Base-by-base conservation (phyloP, 2,113 vertebrate genomes). In the Galeopterus variegatus region DNA sequence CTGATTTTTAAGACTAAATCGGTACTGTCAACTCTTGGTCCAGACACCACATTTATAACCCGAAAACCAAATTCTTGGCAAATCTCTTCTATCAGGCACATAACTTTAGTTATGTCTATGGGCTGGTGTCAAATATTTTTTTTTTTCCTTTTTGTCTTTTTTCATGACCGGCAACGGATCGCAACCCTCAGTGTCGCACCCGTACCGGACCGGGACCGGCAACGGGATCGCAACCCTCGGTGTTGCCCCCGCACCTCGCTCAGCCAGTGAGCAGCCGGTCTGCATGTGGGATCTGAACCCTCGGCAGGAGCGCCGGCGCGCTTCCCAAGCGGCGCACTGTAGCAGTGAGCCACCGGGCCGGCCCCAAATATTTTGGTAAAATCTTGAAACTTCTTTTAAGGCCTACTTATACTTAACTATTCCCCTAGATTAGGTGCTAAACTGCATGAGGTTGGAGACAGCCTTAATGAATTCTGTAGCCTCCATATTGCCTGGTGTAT, bases 291-390 rank as follows among this genome's bases (percentile, higher is more conserved):
- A n/a, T n/a, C n/a, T n/a, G n/a, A n/a, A n/a, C n/a, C n/a, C n/a
- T n/a, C n/a, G n/a, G n/a, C n/a, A n/a, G n/a, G n/a, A n/a, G n/a
- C n/a, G n/a, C n/a, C n/a, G n/a, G n/a, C n/a, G n/a, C n/a, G n/a
- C n/a, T n/a, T n/a, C n/a, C n/a, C n/a, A n/a, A n/a, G n/a, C n/a
- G n/a, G n/a, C n/a, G n/a, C n/a, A n/a, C n/a, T n/a, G n/a, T n/a
- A n/a, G n/a, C n/a, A n/a, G n/a, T n/a, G n/a, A n/a, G n/a, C n/a
- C n/a, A n/a, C n/a, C n/a, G n/a, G n/a, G n/a, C n/a, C n/a, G n/a
- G n/a, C n/a, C n/a, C n/a, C n/a, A n/a, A n/a, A n/a, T n/a, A 88
- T 56, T 69, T 80, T 56, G 31, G 45, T 13, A 88, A 95, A 85
- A 91, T 52, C 41, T 8, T 36, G 26, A 81, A 87, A 62, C 48